A percentile compares a stretch with the other conserved stretches of the same genome.
These are phyloP conservation scores for Didymodactylos carnosus DNA, from an alignment of 2,888 invertebrate species.

Conservation along the genomic window DNA sequence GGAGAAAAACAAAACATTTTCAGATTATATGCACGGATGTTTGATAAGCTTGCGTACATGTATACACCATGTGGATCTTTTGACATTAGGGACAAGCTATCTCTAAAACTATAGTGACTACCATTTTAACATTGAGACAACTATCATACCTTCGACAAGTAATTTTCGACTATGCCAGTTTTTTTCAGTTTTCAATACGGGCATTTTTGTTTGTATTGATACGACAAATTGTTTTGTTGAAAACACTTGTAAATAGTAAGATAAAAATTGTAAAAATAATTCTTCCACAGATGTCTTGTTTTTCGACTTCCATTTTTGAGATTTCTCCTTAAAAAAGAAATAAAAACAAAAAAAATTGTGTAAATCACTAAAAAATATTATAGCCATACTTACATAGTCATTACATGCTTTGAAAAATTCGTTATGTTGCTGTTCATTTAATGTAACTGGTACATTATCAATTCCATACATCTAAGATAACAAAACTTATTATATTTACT, in stretches of 20 bases:
- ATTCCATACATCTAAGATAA: background rate
- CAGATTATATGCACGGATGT: no score
- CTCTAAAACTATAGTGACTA: no score
- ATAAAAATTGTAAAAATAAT: background rate
- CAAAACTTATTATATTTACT: background rate
- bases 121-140: background rate
- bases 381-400: no score
- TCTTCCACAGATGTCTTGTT: background rate
- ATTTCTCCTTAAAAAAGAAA: no score
- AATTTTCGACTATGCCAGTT: background rate
- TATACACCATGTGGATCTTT: no score
- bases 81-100: no score
- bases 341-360: no score
- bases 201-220: background rate
- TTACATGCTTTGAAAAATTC: background rate
- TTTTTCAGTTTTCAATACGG: background rate
- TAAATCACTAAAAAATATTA: no score
- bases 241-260: background rate
- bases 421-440: background rate
- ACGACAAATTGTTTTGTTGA: background rate
- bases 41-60: no score
- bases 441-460: background rate
- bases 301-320: background rate
- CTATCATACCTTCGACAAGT: background rate
- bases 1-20: no score